Base-by-base conservation (phyloP, 1,140 invertebrate genomes). In the Drosophila kikkawai region DNA sequence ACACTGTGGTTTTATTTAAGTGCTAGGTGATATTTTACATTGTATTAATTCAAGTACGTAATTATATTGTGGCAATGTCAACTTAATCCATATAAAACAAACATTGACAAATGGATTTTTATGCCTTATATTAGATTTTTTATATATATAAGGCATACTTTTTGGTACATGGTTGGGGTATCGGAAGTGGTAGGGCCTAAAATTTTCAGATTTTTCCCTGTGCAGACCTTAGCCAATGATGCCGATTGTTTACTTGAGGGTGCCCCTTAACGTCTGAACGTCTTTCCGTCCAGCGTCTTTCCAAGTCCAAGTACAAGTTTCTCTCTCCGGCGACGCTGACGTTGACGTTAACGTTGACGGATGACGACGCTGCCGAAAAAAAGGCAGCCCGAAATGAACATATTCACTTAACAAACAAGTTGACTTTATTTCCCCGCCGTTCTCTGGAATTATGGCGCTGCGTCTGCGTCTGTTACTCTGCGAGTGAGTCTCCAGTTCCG, bases 381-480 rank as follows among this genome's bases (percentile, higher is more conserved):
- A 87, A 80, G 79, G 79, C 78, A 75, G 69, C 63, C 44, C 64
- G 60, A 77, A 88, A 88, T 88, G 84, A 88, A 81, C 80, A 90
- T 90, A 79, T 87, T 88, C 85, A 88, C 50, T 88, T 84, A 90
- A 90, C 85, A 85, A 90, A 90, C 85, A 90, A 85, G 85, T 90
- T 90, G 85, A 90, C 81, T 88, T 90, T 82, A 90, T 88, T 90
- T 83, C 56, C 55, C 68, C 66, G 64, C 61, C 55, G 83, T 82
- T 79, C 56, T 82, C 73, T 78, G 82, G 84, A 87, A 82, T 82
- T 87, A 80, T 77, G 83, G 12, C 53, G 57, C 76, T 63, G 70
- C 56, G 61, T 53, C 69, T 73, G 71, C 41, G 29, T 22, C 60
- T 48, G 48, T 26, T 48, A 50, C 39, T 61, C 57, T 65, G 59